These are phyloP conservation scores for Ceyx margarethae DNA, from an alignment of 2,113 vertebrate genomes.

Conservation along the genomic window DNA sequence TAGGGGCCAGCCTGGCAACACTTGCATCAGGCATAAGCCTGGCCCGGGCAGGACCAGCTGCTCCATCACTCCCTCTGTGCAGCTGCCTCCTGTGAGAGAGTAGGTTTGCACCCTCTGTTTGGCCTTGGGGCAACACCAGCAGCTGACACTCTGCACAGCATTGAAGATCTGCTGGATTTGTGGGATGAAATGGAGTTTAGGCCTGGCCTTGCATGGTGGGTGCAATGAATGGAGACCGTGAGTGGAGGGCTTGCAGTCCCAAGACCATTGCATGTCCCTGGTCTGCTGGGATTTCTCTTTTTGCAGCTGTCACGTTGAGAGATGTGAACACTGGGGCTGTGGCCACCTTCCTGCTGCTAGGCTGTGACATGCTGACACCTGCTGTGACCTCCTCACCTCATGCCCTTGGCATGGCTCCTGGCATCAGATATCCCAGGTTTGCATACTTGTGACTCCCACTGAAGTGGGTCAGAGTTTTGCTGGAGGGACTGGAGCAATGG, in stretches of 20 bases:
- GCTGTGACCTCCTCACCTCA: slow-evolving; percentile 29
- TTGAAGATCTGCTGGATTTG: neutral
- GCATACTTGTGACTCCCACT: slow-evolving; percentile 10
- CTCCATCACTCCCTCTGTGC: neutral
- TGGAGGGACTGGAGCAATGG: neutral
- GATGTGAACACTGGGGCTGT: neutral
- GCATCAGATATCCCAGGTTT: slow-evolving; percentile 4
- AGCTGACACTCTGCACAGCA: neutral
- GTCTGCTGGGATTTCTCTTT: neutral
- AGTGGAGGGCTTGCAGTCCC: neutral
- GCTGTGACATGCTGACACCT: slow-evolving; percentile 23
- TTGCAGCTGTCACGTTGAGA: slow-evolving; percentile 6
- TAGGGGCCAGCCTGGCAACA: neutral
- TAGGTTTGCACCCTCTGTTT: neutral
- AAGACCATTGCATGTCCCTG: neutral
- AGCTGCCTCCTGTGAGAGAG: neutral
- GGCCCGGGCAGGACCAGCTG: neutral
- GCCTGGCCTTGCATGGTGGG: rapidly evolving
- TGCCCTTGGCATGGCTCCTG: slow-evolving; percentile 31
- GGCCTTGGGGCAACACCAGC: neutral
- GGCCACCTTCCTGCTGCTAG: neutral
- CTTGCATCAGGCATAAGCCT: neutral
- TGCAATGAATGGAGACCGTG: rapidly evolving
- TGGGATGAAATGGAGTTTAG: neutral
- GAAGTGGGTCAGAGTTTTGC: neutral